Base-by-base conservation (phyloP, 2,113 vertebrate genomes). In the Rallus limicola region DNA sequence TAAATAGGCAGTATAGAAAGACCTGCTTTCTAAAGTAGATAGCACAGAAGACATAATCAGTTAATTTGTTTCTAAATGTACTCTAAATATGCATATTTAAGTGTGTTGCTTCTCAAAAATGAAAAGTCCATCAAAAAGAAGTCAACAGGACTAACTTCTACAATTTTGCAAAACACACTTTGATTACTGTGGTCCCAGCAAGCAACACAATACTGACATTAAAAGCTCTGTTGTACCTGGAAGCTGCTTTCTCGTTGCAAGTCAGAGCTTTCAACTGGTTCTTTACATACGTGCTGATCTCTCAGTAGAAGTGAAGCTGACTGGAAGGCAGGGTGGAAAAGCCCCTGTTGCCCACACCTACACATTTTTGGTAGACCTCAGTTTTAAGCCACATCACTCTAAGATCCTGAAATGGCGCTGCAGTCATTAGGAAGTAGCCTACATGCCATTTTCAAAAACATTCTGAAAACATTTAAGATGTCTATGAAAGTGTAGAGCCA, bases 321-420 rank as follows among this genome's bases (percentile, higher is more conserved):
- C 23, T 29, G 29, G 34, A 65, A 34, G 4, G 14, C 44, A 69
- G 59, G 20, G 14, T 48, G 46, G 76, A 88, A 92, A 67, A 91
- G 28, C 13, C 17, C 28, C 36, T 40, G 8, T 16, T 84, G 60
- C 29, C 60, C 6, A 4, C 18, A 28, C 7, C 17, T 31, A 21
- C 0, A 1, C 6, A 12, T 71, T 88, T 79, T 78, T 0, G 0
- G 7, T 29, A 82, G 44, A 29, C 9, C 26, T 82, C 2, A 0
- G 28, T 48, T 4, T 1, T 48, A 74, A 64, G 55, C 78, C 33
- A 68, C 6, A 42, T 64, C 53, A 78, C 56, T 31, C 9, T 38
- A 26, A 84, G 46, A 75, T 67, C 48, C 69, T 75, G 69, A 68
- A 71, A 76, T 13, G 63, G 23, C 62, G 78, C 21, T 71, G 29